A percentile compares a stretch with the other conserved stretches of the same genome.
phyloP scores from a whole-genome alignment of 2,113 vertebrate species.

The Myxocyprinus asiaticus region DNA sequence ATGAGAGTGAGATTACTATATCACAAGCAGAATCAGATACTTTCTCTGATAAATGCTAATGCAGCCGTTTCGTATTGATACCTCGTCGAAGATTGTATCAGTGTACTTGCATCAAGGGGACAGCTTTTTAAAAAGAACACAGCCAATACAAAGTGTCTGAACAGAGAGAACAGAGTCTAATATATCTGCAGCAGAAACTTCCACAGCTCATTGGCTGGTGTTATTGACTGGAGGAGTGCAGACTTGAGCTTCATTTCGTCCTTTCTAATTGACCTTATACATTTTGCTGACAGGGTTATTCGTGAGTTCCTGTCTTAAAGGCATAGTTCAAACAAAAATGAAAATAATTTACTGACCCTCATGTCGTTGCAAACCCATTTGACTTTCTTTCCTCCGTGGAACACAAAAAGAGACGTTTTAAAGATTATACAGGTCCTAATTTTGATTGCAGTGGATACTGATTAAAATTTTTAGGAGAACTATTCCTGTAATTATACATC shows the following conservation, averaged over 20 bases:
- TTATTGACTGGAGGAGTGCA: conserved; percentile 27
- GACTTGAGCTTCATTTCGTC: conserved; percentile 23
- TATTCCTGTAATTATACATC: neutral
- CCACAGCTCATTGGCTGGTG: conserved; percentile 25
- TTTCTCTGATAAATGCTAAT: conserved; percentile 10
- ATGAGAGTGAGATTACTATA: conserved; percentile 18
- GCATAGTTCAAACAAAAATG: neutral
- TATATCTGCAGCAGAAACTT: conserved; percentile 27
- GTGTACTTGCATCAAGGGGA: neutral
- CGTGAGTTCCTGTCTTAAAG: conserved; percentile 22
- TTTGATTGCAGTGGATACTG: too few relatives aligned
- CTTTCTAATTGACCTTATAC: conserved; percentile 37
- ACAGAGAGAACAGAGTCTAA: neutral
- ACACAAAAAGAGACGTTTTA: too few relatives aligned
- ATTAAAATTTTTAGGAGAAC: neutral
- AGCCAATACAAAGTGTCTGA: neutral
- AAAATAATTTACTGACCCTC: neutral
- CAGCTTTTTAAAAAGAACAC: neutral
- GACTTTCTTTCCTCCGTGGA: too few relatives aligned
- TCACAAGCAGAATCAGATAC: conserved; percentile 18
- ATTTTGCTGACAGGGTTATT: conserved; percentile 23
- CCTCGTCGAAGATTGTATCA: neutral
- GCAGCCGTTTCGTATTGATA: conserved; percentile 2
- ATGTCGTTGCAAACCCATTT: neutral
- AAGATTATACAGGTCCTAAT: too few relatives aligned